Conservation (phyloP, 2,113 vertebrate genomes). For the Petrocephalus zakoni region DNA sequence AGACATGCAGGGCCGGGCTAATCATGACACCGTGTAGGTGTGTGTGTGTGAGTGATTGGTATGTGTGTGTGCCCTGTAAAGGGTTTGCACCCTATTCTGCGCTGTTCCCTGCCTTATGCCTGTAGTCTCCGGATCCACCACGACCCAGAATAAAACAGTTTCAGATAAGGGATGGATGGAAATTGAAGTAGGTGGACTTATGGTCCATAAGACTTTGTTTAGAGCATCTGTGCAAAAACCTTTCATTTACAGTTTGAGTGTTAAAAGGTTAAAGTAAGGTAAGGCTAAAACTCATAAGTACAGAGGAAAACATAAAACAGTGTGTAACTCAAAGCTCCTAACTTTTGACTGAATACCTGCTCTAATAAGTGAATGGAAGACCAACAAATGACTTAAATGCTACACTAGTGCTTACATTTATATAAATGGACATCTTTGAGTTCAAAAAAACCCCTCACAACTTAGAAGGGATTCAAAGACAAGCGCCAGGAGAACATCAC, state of each 20-base stretch:
- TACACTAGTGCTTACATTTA: slow-evolving; percentile 33
- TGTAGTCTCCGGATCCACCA: too few species aligned
- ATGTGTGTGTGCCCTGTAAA: too few species aligned
- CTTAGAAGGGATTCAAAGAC: slow-evolving; percentile 49
- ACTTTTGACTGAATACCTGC: slow-evolving; percentile 52
- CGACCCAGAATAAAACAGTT: too few species aligned
- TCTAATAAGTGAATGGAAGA: slow-evolving; percentile 49
- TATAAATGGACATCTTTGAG: slow-evolving; percentile 44
- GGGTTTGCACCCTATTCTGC: too few species aligned
- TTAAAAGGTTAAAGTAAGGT: neutral
- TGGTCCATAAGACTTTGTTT: neutral
- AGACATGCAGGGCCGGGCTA: too few species aligned
- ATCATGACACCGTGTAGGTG: too few species aligned
- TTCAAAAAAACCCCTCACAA: slow-evolving; percentile 36
- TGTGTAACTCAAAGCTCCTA: slow-evolving; percentile 13
- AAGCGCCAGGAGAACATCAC: slow-evolving; percentile 38
- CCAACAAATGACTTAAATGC: slow-evolving; percentile 57
- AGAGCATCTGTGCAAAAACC: neutral
- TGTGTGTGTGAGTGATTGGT: too few species aligned
- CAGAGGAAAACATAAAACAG: slow-evolving; percentile 23
- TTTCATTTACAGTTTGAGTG: neutral
- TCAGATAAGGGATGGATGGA: too few species aligned
- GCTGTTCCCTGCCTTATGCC: too few species aligned
- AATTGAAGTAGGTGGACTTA: neutral
- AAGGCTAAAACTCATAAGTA: slow-evolving; percentile 14